Conservation (phyloP, 2,797 vertebrate species). For the Furcifer pardalis region DNA sequence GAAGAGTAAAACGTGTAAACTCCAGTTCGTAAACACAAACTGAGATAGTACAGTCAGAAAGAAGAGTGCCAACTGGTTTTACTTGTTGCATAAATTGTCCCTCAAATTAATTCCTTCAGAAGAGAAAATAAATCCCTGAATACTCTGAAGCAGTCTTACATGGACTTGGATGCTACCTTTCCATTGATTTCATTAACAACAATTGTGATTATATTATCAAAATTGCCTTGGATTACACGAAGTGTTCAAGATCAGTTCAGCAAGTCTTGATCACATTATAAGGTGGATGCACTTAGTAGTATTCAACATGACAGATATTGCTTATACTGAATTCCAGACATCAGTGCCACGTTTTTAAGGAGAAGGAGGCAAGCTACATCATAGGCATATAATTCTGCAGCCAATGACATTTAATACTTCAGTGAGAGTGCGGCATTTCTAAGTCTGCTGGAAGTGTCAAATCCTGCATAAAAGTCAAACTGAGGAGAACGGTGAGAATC, state of each 20-base stretch:
- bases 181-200: too few species aligned
- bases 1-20: background rate
- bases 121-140: background rate
- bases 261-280: background rate
- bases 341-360: background rate
- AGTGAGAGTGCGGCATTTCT: background rate
- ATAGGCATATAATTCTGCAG: background rate
- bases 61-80: background rate
- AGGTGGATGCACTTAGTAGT: background rate
- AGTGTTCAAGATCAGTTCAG: background rate
- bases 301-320: background rate
- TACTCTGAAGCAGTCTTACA: background rate
- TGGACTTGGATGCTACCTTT: too few species aligned
- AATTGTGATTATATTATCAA: too few species aligned
- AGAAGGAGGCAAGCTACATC: background rate
- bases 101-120: background rate
- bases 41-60: background rate
- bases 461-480: background rate
- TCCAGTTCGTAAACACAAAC: background rate
- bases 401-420: background rate
- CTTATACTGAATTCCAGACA: background rate
- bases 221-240: background rate
- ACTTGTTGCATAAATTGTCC: background rate
- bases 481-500: background rate
- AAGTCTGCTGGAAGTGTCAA: background rate